A percentile compares a stretch with the other conserved stretches of the same genome.
Conservation (phyloP, 1,140 invertebrate species). For the Whitmania pigra region DNA sequence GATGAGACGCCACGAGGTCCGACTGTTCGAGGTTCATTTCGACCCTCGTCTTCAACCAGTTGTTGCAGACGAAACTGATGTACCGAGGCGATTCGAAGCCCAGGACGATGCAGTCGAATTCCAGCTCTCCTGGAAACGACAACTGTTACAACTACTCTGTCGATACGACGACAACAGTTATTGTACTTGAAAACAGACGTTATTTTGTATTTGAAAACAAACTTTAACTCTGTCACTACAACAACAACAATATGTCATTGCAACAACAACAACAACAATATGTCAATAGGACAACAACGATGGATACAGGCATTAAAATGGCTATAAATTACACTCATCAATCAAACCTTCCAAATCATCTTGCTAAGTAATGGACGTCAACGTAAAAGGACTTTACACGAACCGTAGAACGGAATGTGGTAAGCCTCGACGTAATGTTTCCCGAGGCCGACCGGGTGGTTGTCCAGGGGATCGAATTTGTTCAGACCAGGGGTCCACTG, state of each 20-base stretch:
- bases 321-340: no score
- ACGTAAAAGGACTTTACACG: no score
- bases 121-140: conserved; percentile 16
- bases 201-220: no score
- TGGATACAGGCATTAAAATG: no score
- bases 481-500: conserved; percentile 18
- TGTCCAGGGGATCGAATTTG: conserved; percentile 21
- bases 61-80: conserved; percentile 22
- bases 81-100: conserved; percentile 20
- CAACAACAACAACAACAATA: not conserved
- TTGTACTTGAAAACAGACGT: no score
- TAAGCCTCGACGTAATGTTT: conserved; percentile 20
- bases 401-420: conserved; percentile 19
- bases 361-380: no score
- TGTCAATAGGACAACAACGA: no score
- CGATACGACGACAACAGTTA: not conserved
- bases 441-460: conserved; percentile 17
- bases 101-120: conserved; percentile 17
- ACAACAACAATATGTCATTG: no score
- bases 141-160: not conserved
- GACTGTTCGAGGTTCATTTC: conserved; percentile 19
- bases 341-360: no score
- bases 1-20: not conserved
- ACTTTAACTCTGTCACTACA: no score
- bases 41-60: conserved; percentile 11